Percentiles rank a stretch among this genome's conserved stretches.
Conservation (phyloP, 2,888 invertebrate species). For the Bimastos eiseni region DNA sequence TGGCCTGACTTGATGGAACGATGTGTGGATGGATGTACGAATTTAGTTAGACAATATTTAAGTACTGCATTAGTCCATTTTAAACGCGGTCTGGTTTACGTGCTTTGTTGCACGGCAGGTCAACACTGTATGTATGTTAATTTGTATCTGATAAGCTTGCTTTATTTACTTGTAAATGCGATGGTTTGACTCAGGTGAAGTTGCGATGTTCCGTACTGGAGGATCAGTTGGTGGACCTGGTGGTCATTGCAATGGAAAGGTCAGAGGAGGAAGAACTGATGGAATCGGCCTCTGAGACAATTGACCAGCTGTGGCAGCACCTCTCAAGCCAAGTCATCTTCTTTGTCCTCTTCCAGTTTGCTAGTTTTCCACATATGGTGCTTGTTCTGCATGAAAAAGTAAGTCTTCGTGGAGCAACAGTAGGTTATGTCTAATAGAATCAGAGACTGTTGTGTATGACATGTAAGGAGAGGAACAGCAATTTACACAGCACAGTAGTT, state of each 20-base stretch:
- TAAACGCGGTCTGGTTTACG: too few relatives aligned
- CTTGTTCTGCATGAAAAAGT: conserved; percentile 83
- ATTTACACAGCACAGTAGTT: not conserved
- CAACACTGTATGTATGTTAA: not conserved
- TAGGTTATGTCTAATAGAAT: not conserved
- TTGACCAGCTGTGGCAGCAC: conserved; percentile 75
- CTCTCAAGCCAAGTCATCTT: conserved; percentile 91
- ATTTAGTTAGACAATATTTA: too few relatives aligned
- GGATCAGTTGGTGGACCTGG: conserved; percentile 87
- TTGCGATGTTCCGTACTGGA: conserved; percentile 85
- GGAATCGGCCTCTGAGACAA: not conserved
- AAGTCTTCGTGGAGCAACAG: conserved; percentile 32
- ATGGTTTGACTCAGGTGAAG: conserved; percentile 68
- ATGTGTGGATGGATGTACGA: too few relatives aligned
- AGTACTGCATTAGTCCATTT: too few relatives aligned
- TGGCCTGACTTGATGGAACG: too few relatives aligned
- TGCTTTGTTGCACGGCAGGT: too few relatives aligned
- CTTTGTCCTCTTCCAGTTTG: conserved; percentile 90
- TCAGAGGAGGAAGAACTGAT: conserved; percentile 69
- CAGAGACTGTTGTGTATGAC: not conserved
- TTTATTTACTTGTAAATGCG: not conserved
- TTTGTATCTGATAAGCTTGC: not conserved
- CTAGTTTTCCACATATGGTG: conserved; percentile 89
- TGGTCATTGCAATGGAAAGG: conserved; percentile 87
- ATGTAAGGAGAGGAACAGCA: not conserved